Base-by-base conservation (phyloP, 2,888 invertebrate species). In the Scelioninae gen. 1 region DNA sequence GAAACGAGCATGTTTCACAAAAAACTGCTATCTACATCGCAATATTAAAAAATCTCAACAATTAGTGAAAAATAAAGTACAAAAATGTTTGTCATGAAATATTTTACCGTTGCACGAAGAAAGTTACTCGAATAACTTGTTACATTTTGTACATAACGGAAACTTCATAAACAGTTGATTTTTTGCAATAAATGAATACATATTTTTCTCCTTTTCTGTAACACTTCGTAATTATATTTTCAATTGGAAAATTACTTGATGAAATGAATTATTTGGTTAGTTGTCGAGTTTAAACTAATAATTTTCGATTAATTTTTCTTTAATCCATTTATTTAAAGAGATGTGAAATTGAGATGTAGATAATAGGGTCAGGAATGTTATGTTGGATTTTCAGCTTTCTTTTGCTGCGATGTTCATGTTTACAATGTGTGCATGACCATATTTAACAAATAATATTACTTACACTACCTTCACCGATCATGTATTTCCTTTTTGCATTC, bases 401-500 rank as follows among this genome's bases (percentile, higher is more conserved):
- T 38, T 10, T 38, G 38, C 9, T 38, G 10, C 43, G 6, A 43
- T n/a, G 5, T 5, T 34, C 31, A n/a, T 53, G 53, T 53, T 55
- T 55, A 55, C 53, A 7, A 32, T 32, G n/a, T 29, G 5, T 55
- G 32, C 13, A 32, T 32, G 32, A 11, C 13, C 32, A n/a, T 13
- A 5, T 7, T n/a, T 29, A 13, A 8, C 15, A 5, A 43, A n/a
- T 11, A 11, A 10, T 40, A 43, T 29, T 10, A 23, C 11, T 51
- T 11, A 2, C 11, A 32, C 32, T 13, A 1, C 38, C 38, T 38
- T 32, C 32, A 55, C 53, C 32, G 7, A 32, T 31, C 53, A 55
- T 31, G 53, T n/a, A 32, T 55, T 32, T 55, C 31, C 53, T 55
- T 55, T 55, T 55, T 55, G 13, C 53, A n/a, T 47, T 13, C 13